A percentile compares a stretch with the other conserved stretches of the same genome.
phyloP scores from a whole-genome alignment of 2,113 vertebrate genomes.

The Malaclemys terrapin region DNA sequence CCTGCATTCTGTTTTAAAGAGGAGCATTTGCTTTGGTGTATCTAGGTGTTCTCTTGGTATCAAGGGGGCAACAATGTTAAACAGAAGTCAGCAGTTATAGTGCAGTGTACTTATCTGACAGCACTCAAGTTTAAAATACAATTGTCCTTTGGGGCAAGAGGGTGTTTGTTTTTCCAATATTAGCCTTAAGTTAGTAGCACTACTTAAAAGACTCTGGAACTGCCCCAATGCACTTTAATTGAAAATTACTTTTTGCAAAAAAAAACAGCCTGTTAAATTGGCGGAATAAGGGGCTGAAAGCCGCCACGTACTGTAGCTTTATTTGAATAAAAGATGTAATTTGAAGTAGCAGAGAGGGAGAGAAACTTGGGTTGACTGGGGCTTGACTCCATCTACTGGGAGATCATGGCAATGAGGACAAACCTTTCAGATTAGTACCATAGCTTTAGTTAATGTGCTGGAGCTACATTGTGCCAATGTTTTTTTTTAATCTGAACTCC shows the following conservation, averaged over 20 bases:
- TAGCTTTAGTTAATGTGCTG: background rate
- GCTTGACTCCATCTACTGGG: rapidly evolving
- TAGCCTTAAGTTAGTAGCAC: background rate
- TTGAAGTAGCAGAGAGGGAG: background rate
- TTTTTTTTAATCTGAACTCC: background rate
- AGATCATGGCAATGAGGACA: background rate
- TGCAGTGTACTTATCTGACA: rapidly evolving
- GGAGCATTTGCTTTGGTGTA: background rate
- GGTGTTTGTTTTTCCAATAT: background rate
- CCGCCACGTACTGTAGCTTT: background rate
- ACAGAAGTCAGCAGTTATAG: background rate
- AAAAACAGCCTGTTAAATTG: rapidly evolving
- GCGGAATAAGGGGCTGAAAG: background rate
- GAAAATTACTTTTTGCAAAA: background rate
- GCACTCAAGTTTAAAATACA: background rate
- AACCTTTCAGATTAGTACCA: background rate
- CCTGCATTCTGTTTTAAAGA: background rate
- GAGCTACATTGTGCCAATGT: rapidly evolving
- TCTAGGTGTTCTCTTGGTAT: background rate
- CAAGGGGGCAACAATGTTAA: background rate
- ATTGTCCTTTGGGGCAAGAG: background rate
- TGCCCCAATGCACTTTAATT: background rate
- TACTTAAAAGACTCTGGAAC: background rate
- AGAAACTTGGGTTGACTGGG: background rate
- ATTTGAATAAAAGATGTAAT: background rate